Conservation (phyloP, 2,888 invertebrate species). For the Drosophila pullipes region DNA sequence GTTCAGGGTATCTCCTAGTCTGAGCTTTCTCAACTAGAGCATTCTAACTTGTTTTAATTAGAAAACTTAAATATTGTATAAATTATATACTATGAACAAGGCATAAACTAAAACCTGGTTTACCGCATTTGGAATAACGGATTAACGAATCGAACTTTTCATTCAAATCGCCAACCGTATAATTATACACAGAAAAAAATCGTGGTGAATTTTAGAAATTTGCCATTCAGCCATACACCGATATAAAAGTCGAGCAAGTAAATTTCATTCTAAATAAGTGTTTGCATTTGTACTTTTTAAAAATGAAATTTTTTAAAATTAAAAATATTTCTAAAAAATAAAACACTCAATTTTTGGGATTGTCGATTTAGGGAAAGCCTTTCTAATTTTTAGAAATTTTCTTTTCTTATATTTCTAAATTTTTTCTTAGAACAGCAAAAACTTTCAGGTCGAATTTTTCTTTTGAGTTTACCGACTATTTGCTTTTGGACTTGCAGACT, state of each 20-base stretch:
- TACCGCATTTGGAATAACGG: background rate
- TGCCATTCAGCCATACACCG: background rate
- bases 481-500: background rate
- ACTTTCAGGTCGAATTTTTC: background rate
- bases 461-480: background rate
- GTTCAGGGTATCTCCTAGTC: background rate
- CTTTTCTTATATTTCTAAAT: background rate
- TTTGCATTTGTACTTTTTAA: background rate
- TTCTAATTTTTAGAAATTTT: background rate
- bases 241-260: background rate
- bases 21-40: background rate
- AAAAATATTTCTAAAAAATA: background rate
- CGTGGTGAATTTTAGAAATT: background rate
- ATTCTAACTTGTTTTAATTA: background rate
- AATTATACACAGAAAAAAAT: background rate
- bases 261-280: background rate
- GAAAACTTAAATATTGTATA: background rate
- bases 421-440: background rate
- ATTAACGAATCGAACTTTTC: background rate
- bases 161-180: background rate
- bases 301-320: background rate
- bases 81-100: background rate
- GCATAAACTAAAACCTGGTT: background rate
- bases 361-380: background rate
- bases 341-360: background rate